These are phyloP conservation scores for Cephalopachus bancanus DNA, from an alignment of 2,797 vertebrate species.

Conservation along the genomic window DNA sequence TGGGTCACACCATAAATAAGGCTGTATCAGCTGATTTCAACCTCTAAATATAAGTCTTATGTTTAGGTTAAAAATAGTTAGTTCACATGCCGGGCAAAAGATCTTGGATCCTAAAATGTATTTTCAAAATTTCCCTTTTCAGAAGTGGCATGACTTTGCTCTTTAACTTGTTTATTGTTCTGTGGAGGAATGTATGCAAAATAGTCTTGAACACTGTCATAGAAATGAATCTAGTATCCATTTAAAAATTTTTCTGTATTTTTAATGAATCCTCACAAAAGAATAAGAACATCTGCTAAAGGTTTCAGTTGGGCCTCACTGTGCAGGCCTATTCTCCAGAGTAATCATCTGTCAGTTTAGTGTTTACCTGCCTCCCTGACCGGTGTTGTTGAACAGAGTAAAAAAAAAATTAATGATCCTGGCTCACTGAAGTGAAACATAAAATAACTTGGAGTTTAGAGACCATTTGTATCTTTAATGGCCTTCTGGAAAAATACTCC, in stretches of 20 bases:
- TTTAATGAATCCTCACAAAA: neutral
- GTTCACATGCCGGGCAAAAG: neutral
- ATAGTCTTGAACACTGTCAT: neutral
- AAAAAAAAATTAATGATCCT: neutral
- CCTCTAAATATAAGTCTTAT: conserved; percentile 24
- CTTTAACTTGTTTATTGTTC: neutral
- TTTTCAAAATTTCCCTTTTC: neutral
- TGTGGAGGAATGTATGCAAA: neutral
- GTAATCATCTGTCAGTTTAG: neutral
- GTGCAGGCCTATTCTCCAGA: neutral
- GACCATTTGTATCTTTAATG: neutral
- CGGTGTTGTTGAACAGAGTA: neutral
- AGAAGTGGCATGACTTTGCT: neutral
- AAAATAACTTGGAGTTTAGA: neutral
- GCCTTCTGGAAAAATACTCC: neutral
- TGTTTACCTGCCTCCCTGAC: neutral
- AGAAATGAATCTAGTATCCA: neutral
- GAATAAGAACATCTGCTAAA: neutral
- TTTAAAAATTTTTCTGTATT: neutral
- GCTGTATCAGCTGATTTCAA: neutral
- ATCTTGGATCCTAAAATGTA: neutral
- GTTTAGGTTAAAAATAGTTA: conserved; percentile 55
- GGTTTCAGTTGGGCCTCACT: neutral
- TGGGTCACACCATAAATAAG: neutral
- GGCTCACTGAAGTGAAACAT: neutral